Base-by-base conservation (phyloP, 2,797 vertebrate genomes). In the Argyrosomus regius region DNA sequence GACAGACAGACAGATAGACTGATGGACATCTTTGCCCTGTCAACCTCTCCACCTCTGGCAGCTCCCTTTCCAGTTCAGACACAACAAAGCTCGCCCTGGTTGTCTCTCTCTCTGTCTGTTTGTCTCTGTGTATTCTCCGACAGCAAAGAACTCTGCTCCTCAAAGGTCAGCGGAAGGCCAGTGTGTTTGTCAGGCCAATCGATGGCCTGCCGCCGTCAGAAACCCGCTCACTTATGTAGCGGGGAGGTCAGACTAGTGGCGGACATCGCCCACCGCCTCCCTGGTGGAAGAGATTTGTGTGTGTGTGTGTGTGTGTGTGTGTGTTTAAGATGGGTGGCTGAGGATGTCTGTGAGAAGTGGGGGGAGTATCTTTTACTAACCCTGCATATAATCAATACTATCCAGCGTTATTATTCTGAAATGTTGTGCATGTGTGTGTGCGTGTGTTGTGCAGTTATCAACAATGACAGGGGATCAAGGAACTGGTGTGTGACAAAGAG, bases 311-410 rank as follows among this genome's bases (percentile, higher is more conserved):
- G 46, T 49, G 73, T 49, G 61, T 71, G 58, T 59, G 49, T 64
- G 46, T 68, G 54, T 75, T 57, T 45, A 71, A 73, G 39, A 81
- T 71, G 72, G 57, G 79, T 80, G 63, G 35, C 45, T 45, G 39
- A 66, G 53, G 58, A 66, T 78, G 56, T 86, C 49, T 77, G 69
- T 87, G 89, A 86, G 89, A 91, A 92, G 89, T 90, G 92, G 94
- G 93, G 95, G 93, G 95, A 94, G 95, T 96, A 94, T 96, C 93
- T 93, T 88, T 93, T 91, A 94, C 94, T 91, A 88, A 83, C 89
- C 69, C 77, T 85, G 88, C 82, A 94, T 90, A 92, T 95, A 96
- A 97, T 97, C 96, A 96, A 97, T 97, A 96, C 60, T 74, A 76
- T 90, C 86, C 90, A 83, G 93, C 86, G 93, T 96, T 96, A 95